These are phyloP conservation scores for Ypsolopha scabrella DNA, from an alignment of 2,888 invertebrate species.

Conservation along the genomic window DNA sequence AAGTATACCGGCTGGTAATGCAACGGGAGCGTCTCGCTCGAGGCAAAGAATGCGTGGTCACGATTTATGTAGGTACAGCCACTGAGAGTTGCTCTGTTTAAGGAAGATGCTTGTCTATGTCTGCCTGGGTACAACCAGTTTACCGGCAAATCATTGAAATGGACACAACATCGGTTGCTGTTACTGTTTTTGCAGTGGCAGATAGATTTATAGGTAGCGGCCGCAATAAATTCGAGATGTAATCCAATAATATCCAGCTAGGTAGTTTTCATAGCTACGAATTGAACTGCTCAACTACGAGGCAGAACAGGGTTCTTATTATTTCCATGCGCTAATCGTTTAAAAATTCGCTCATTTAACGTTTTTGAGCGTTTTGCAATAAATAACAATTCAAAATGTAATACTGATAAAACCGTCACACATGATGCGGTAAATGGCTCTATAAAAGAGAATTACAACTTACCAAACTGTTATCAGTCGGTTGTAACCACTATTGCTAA, in stretches of 20 bases:
- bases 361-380: neutral
- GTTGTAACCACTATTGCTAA: no score
- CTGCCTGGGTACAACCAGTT: conserved; percentile 24
- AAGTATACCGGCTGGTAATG: conserved; percentile 15
- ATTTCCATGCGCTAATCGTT: no score
- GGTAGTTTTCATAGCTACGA: no score
- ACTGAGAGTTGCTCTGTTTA: conserved; percentile 33
- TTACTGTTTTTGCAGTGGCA: no score
- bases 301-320: no score
- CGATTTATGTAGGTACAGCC: conserved; percentile 32
- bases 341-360: no score
- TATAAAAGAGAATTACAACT: conserved; percentile 37
- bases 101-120: conserved; percentile 49
- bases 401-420: conserved; percentile 22
- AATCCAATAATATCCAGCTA: no score
- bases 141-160: conserved; percentile 28
- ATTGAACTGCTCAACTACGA: no score
- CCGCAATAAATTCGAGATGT: no score
- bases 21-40: conserved; percentile 59
- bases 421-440: conserved; percentile 33
- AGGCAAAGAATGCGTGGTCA: conserved; percentile 51
- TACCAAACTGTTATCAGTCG: no score
- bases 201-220: no score
- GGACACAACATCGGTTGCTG: neutral
- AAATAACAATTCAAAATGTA: neutral